These are phyloP conservation scores for Clarias fuscus DNA, from an alignment of 2,797 vertebrate genomes.

Conservation along the genomic window DNA sequence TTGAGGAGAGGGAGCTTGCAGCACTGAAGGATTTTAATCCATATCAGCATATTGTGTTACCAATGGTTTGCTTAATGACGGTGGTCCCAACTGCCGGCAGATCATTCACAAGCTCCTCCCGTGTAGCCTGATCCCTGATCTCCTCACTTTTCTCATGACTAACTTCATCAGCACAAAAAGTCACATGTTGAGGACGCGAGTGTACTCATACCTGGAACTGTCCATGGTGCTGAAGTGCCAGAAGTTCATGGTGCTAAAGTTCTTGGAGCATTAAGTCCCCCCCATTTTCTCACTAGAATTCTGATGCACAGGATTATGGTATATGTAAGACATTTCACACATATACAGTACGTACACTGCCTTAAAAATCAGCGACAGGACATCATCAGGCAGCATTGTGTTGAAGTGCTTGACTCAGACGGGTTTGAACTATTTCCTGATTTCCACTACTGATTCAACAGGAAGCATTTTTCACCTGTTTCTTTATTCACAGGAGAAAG, in stretches of 20 bases:
- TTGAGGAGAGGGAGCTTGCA: too few species aligned
- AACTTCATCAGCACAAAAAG: too few species aligned
- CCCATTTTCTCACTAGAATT: neutral
- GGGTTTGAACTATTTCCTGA: neutral
- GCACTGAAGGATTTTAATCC: too few species aligned
- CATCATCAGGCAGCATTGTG: neutral
- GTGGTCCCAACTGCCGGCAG: too few species aligned
- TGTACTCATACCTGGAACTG: neutral
- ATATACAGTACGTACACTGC: neutral
- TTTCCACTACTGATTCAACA: neutral
- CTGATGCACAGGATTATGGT: neutral
- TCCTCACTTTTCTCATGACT: too few species aligned
- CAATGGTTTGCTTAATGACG: too few species aligned
- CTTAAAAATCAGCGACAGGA: neutral
- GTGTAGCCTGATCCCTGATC: too few species aligned
- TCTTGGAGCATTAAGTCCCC: neutral
- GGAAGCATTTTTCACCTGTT: neutral
- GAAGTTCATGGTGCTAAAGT: neutral
- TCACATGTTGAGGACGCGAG: too few species aligned
- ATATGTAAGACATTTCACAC: neutral
- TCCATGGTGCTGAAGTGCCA: constrained; percentile 7
- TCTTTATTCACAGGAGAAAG: too few species aligned
- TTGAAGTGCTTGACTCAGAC: neutral
- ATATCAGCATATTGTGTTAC: too few species aligned
- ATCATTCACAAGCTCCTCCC: too few species aligned